Base-by-base conservation (phyloP, 2,113 vertebrate genomes). In the Clinocottus analis region DNA sequence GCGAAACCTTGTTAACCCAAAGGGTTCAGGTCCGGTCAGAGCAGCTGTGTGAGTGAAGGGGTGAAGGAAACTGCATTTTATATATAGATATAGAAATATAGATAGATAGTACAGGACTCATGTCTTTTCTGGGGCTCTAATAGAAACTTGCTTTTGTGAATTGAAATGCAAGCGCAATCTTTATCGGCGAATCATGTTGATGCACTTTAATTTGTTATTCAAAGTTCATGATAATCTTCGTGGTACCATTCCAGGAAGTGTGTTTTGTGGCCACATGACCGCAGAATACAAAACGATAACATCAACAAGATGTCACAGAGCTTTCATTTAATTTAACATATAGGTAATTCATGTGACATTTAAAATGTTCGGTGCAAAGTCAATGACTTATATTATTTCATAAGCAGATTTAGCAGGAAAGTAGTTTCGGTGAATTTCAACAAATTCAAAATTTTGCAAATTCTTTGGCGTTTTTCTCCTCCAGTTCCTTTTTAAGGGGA, bases 1-100 rank as follows among this genome's bases (percentile, higher is more conserved):
- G 62, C 23, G 37, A 61, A 51, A 80, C 67, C 35, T 66, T 7
- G 17, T 63, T 59, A 53, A 78, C 25, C 58, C 51, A 3, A 43
- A 68, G 19, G 29, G 25, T 58, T 63, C 39, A 31, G 27, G 14
- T 16, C 1, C 5, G 23, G 64, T 6, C 74, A 8, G 29, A 56
- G 27, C n/a, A n/a, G n/a, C n/a, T n/a, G n/a, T 2, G 61, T 67
- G n/a, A 53, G 19, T 62, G 33, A 41, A 69, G 19, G 1, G 10
- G 9, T 25, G 7, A 9, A 2, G 7, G 7, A 13, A 23, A 75
- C 31, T 1, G 29, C 16, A 37, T 25, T 39, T 5, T 51, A 37
- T 35, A 23, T n/a, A n/a, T n/a, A n/a, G n/a, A n/a, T n/a, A n/a
- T n/a, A n/a, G n/a, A n/a, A n/a, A n/a, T n/a, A n/a, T n/a, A n/a